A percentile compares a stretch with the other conserved stretches of the same genome.
Conservation (phyloP, 2,888 invertebrate species). For the Sylvicola fuscatus region DNA sequence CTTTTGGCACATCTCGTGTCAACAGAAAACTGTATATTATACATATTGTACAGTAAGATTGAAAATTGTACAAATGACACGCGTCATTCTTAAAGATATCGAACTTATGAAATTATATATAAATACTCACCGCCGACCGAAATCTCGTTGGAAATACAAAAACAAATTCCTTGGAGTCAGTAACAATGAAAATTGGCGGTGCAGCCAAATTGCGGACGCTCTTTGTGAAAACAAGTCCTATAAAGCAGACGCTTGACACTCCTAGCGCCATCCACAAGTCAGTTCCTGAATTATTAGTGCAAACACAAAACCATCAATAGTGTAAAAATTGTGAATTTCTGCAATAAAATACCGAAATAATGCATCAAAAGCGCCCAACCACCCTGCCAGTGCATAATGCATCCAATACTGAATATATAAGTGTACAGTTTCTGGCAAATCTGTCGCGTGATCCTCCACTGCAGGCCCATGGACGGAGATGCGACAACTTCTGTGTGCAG, state of each 20-base stretch:
- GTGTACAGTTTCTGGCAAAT: constrained; percentile 18
- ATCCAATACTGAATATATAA: constrained; percentile 28
- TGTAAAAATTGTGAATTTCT: neutral
- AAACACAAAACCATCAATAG: neutral
- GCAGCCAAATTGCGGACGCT: constrained; percentile 22
- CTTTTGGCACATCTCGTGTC: too few species aligned
- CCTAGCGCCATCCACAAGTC: constrained; percentile 4
- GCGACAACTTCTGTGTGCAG: constrained; percentile 15
- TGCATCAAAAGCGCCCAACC: constrained; percentile 8
- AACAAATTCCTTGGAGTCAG: constrained; percentile 23
- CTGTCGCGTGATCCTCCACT: constrained; percentile 4
- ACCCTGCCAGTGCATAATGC: constrained; percentile 28
- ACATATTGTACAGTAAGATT: too few species aligned
- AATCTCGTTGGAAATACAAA: constrained; percentile 30
- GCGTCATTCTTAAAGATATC: too few species aligned
- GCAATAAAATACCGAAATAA: constrained; percentile 7
- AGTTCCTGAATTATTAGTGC: neutral
- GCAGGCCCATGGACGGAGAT: constrained; percentile 1
- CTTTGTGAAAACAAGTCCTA: constrained; percentile 15
- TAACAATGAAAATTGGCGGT: constrained; percentile 24
- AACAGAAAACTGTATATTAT: too few species aligned
- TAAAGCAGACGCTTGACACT: constrained; percentile 9
- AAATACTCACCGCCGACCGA: constrained; percentile 15
- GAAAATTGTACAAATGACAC: too few species aligned
- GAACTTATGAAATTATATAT: too few species aligned